These are phyloP conservation scores for Anas platyrhynchos DNA, from an alignment of 2,113 vertebrate species.

Conservation along the genomic window DNA sequence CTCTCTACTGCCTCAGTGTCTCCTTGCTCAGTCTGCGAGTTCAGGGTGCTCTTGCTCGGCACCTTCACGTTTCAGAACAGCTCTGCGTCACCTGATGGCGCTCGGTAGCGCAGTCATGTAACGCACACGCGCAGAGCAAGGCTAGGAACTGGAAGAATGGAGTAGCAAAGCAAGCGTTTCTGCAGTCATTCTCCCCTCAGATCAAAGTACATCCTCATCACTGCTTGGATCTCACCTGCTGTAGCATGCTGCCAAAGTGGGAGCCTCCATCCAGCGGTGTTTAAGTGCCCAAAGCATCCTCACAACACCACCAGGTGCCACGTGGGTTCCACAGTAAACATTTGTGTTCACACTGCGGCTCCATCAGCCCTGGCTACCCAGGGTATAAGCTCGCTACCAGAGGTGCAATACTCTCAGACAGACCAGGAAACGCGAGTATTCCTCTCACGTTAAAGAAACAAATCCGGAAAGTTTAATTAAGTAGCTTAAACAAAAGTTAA, in stretches of 20 bases:
- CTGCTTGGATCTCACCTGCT: not conserved
- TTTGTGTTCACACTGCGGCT: fast-evolving
- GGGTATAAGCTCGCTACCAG: fast-evolving
- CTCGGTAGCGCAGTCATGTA: not conserved
- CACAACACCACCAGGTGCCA: fast-evolving
- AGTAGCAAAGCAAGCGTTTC: not conserved
- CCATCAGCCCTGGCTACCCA: not conserved
- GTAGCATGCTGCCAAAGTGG: not conserved
- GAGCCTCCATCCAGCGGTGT: too few species aligned
- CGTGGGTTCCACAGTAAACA: fast-evolving
- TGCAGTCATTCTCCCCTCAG: not conserved
- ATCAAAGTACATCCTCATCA: not conserved
- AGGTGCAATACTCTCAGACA: not conserved
- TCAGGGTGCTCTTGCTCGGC: not conserved
- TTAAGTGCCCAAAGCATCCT: fast-evolving
- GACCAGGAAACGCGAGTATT: fast-evolving
- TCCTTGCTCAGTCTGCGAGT: not conserved
- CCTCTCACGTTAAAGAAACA: not conserved
- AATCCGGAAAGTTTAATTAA: not conserved
- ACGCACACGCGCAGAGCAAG: not conserved
- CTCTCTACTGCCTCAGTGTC: not conserved
- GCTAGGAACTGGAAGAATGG: not conserved
- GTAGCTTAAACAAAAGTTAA: not conserved
- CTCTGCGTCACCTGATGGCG: not conserved
- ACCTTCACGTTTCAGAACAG: not conserved